Base-by-base conservation (phyloP, 1,140 invertebrate species). In the Drosophila jambulina region DNA sequence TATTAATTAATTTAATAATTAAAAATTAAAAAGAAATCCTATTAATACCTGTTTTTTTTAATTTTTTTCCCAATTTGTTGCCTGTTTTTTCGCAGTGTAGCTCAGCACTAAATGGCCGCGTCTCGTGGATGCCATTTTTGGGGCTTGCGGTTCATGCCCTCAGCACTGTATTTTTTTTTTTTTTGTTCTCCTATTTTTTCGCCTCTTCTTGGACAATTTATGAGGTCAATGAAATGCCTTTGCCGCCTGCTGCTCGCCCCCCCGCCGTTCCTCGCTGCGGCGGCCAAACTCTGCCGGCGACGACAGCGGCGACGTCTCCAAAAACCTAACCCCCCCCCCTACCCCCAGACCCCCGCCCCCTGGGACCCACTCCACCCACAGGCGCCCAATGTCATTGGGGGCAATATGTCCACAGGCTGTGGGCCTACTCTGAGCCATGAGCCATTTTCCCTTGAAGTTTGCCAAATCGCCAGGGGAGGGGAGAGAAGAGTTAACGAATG, bases 191-290 rank as follows among this genome's bases (percentile, higher is more conserved):
- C 68, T 29, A n/a, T 58, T 34, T 34, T 48, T 43, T 46, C 19
- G 58, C 38, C 32, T 42, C 56, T 53, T 58, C 40, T 75, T 68
- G 69, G 76, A 71, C 80, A 88, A 88, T 88, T 88, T 88, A 88
- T 88, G 84, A 90, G 84, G 85, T 88, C 84, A 88, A 88, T 88
- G 84, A 88, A 90, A 88, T 88, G 69, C 78, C 49, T 82, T 77
- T 83, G 79, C 83, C 54, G 67, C 83, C 48, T 32, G 43, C 59
- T 36, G 42, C 56, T 40, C 65, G 48, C 54, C 49, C 32, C 48
- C 45, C 57, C 43, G 38, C 27, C 27, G 27, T 46, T 25, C 10
- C 42, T 58, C 65, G 21, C 65, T 21, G 58, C 36, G 34, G 45
- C 58, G 17, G 48, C 48, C 10, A 40, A 62, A 36, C 29, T 61